These are phyloP conservation scores for Sinocyclocheilus anshuiensis DNA, from an alignment of 2,113 vertebrate genomes.

Conservation along the genomic window DNA sequence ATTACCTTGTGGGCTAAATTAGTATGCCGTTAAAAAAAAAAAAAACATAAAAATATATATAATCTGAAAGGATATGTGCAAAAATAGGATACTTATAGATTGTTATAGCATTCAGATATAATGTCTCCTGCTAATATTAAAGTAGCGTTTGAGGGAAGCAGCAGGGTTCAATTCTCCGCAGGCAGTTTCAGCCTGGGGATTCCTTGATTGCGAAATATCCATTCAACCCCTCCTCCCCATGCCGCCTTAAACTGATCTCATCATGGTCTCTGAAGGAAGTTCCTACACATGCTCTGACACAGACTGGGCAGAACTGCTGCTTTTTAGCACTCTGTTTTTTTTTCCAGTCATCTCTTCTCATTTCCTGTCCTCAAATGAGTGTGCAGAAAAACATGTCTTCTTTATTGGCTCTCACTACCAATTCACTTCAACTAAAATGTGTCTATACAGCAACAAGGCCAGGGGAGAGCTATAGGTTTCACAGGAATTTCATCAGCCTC, in stretches of 20 bases:
- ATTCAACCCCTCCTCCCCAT: not conserved
- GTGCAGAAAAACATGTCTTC: slow-evolving; percentile 21
- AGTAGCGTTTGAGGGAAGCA: slow-evolving; percentile 3
- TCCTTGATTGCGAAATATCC: slow-evolving; percentile 36
- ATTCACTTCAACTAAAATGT: slow-evolving; percentile 37
- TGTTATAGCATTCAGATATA: not conserved
- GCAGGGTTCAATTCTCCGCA: not conserved
- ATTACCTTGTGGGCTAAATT: not conserved
- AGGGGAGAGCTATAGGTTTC: slow-evolving; percentile 32
- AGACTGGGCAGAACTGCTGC: not conserved
- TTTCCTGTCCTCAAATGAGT: slow-evolving; percentile 50
- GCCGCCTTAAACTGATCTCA: not conserved
- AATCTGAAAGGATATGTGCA: not conserved
- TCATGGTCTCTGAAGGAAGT: not conserved
- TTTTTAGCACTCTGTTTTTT: slow-evolving; percentile 11
- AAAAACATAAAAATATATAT: no score
- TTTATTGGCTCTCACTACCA: slow-evolving; percentile 36
- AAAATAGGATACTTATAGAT: not conserved
- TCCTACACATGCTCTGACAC: not conserved
- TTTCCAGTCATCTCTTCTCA: slow-evolving; percentile 19
- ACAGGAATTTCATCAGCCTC: slow-evolving; percentile 14
- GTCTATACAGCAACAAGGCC: slow-evolving; percentile 8
- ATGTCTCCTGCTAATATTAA: not conserved
- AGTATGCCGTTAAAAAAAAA: no score
- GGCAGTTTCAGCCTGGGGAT: slow-evolving; percentile 21